Evolutionary conservation across 1,140 invertebrate species (phyloP), one percentile per base, ranked within the genome.

Genomic region (Arion vulgaris): DNA sequence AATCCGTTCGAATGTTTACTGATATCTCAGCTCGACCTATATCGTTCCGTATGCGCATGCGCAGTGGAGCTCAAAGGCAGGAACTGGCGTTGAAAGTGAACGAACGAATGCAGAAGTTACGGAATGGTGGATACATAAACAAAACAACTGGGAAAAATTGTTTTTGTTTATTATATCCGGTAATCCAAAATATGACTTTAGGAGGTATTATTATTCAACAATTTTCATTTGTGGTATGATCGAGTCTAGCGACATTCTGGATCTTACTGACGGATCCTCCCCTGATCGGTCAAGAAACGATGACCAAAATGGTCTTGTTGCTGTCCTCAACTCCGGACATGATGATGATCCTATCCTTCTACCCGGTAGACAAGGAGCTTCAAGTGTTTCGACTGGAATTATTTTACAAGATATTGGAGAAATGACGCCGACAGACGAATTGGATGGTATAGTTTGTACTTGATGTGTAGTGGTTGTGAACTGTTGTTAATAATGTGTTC

Each of bases 221-320:
- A 13, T 74, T 53, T 81, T 81, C 38, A 34, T 32, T 41, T 57
- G 32, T 73, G 80, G 41, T 81, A 81, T 81, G 80, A 81, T 81
- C 66, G 71, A 81, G 28, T 26, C 80, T 19, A 71, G 62, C 69
- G 80, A 81, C 73, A 81, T 74, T 73, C 80, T 81, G 80, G 80
- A 81, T 81, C 71, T 81, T 53, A 81, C 71, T 36, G 80, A 81
- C n/a, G 80, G 49, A 53, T 51, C 51, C 38, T 71, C 38, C 38
- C 23, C 69, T 0, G 69, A 74, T n/a, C 80, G 80, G 80, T 81
- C 80, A 81, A n/a, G n/a, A n/a, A 81, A 81, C 71, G 80, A 81
- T 81, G 80, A 74, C 80, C 80, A 81, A 13, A 69, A 74, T 32
- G 69, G 45, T 74, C 57, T 11, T 57, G n/a, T 1, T 39, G 69